phyloP scores from a whole-genome alignment of 2,888 invertebrate species.

The Eudasyphora cyanicolor region DNA sequence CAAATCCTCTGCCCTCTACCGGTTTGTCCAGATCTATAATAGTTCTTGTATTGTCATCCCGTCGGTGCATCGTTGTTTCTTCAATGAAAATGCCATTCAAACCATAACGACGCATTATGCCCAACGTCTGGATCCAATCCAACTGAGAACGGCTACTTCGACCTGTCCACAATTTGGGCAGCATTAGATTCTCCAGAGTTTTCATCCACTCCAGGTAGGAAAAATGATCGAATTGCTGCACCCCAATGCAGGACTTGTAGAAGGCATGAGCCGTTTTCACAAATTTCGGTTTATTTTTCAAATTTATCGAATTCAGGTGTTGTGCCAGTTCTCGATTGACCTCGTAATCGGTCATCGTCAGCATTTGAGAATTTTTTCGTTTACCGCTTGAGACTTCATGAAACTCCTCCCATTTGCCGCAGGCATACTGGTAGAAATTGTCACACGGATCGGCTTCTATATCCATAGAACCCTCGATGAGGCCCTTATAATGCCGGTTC shows the following conservation, averaged over 20 bases:
- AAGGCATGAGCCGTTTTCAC: conserved; percentile 43
- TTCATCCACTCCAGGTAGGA: conserved; percentile 61
- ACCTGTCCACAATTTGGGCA: conserved; percentile 54
- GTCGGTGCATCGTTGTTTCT: conserved; percentile 56
- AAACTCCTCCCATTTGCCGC: conserved; percentile 65
- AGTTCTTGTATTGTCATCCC: conserved; percentile 36
- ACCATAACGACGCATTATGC: conserved; percentile 65
- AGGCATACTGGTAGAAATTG: conserved; percentile 65
- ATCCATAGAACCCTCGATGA: conserved; percentile 61
- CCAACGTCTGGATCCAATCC: conserved; percentile 67
- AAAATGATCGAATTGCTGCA: conserved; percentile 42
- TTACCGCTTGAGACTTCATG: neutral
- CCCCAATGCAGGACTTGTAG: conserved; percentile 59
- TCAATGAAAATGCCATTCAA: conserved; percentile 67
- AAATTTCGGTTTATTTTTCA: conserved; percentile 48
- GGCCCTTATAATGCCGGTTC: conserved; percentile 36
- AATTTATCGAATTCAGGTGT: conserved; percentile 39
- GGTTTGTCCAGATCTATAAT: conserved; percentile 66
- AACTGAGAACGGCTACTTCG: conserved; percentile 8
- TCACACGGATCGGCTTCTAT: conserved; percentile 59
- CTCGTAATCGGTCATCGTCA: conserved; percentile 61
- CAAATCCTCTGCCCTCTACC: conserved; percentile 59
- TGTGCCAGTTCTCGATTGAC: conserved; percentile 55
- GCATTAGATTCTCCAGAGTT: conserved; percentile 52
- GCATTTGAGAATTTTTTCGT: conserved; percentile 52